These are phyloP conservation scores for Theonella swinhoei DNA, from an alignment of 37 sponge, comb jelly and placozoan genomes.

Conservation along the genomic window DNA sequence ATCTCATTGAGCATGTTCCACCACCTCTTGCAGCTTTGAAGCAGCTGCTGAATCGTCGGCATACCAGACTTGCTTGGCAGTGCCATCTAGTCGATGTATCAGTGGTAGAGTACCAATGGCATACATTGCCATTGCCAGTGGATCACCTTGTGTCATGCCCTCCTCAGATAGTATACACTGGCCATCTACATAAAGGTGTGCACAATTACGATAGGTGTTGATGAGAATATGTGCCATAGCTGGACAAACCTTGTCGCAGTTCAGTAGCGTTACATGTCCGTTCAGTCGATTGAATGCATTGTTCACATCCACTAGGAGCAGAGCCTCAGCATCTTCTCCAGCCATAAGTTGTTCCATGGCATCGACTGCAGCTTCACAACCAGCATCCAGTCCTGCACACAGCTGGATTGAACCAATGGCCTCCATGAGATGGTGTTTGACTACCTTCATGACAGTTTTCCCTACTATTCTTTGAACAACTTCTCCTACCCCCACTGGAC, in stretches of 20 bases:
- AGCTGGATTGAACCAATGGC: slow-evolving; percentile 1
- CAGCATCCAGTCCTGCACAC: slow-evolving; percentile 31
- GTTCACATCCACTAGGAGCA: slow-evolving; percentile 35
- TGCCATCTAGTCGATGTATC: background rate
- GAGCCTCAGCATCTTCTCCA: slow-evolving; percentile 10
- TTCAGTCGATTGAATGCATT: background rate
- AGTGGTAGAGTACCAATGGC: slow-evolving; percentile 16
- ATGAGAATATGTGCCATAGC: background rate
- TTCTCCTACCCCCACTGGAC: background rate
- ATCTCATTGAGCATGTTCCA: slow-evolving; percentile 1
- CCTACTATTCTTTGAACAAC: background rate
- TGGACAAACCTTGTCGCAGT: slow-evolving; percentile 34
- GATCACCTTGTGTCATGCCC: background rate
- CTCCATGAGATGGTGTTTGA: slow-evolving; percentile 5
- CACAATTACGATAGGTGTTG: slow-evolving; percentile 15
- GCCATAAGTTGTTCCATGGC: slow-evolving; percentile 16
- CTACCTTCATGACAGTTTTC: slow-evolving; percentile 9
- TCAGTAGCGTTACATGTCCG: slow-evolving; percentile 21
- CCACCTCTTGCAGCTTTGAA: background rate
- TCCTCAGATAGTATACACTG: slow-evolving; percentile 16
- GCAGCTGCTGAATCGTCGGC: no score
- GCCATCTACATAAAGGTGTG: background rate
- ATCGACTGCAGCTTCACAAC: slow-evolving; percentile 48
- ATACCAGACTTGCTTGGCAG: slow-evolving; percentile 14
- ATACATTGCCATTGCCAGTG: slow-evolving; percentile 22